Base-by-base conservation (phyloP, 2,797 vertebrate species). In the Intellagama lesueurii region DNA sequence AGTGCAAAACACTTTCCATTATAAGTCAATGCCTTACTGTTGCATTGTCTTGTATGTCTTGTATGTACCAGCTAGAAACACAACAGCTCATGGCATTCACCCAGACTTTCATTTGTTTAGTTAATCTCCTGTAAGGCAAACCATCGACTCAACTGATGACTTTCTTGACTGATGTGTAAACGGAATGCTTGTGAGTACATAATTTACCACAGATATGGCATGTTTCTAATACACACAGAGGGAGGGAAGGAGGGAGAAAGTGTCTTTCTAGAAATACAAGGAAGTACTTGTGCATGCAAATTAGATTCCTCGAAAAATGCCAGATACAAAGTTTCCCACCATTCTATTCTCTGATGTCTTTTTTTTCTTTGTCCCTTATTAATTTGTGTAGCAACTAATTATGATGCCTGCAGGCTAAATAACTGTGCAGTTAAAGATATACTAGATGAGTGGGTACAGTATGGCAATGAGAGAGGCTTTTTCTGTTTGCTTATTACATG, bases 381-480 rank as follows among this genome's bases (percentile, higher is more conserved):
- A 97, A 97, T 97, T 97, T 97, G 96, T 96, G 95, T 97, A 96
- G 95, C 93, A 92, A 95, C 96, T 97, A 97, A 97, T 97, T 97
- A 97, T 93, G 90, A 95, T 94, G 94, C 96, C 97, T 96, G 93
- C 81, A 88, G 97, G 97, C 97, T 96, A 97, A 97, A 96, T 97
- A 97, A 97, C 97, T 97, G 95, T 97, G 96, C 96, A 97, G 96
- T 97, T 97, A 97, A 96, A 94, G 83, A 96, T 96, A 95, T 93
- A 94, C 94, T 95, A 95, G 96, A 95, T 95, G 96, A 95, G 95
- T 93, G 95, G 96, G 93, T 95, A 94, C 91, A 92, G 93, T 95
- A 95, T 93, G 91, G 93, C 95, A 95, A 93, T 85, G 76, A 87
- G 70, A 94, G 95, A 92, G 94, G 96, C 96, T 95, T 96, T 97